These are phyloP conservation scores for Schlechtendalia chinensis DNA, from an alignment of 1,140 invertebrate species.

Conservation along the genomic window DNA sequence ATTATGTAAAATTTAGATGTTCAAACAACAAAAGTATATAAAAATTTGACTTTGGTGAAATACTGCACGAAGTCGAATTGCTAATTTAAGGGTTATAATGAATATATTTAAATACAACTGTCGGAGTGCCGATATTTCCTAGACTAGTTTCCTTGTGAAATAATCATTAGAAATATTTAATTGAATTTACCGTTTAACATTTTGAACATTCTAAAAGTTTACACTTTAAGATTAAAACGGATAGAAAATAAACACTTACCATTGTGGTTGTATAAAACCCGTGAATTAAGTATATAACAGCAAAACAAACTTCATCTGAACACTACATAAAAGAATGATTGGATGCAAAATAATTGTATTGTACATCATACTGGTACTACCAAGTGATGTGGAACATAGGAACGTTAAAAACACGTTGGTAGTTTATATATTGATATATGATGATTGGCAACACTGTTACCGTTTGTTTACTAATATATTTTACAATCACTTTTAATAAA, in stretches of 20 bases:
- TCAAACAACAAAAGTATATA: no score
- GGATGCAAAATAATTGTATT: neutral
- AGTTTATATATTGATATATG: neutral
- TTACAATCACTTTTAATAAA: constrained; percentile 25
- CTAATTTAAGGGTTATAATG: no score
- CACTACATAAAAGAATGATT: neutral
- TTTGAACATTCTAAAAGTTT: neutral
- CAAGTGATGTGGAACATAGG: no score
- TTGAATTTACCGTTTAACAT: neutral
- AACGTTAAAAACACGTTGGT: neutral
- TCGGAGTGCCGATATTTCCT: neutral
- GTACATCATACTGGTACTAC: no score
- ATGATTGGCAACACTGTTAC: neutral
- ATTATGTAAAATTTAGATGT: no score
- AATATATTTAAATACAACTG: neutral
- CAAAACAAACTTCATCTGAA: constrained; percentile 38
- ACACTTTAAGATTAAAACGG: neutral
- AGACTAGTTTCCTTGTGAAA: neutral
- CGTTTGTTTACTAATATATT: constrained; percentile 28
- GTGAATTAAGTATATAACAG: neutral
- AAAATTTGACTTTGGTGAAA: no score
- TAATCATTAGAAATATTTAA: neutral
- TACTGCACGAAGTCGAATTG: neutral
- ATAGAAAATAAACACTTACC: constrained; percentile 34
- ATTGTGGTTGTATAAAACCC: constrained; percentile 25